phyloP scores from a whole-genome alignment of 2,888 invertebrate species.

The Tillus elongatus region DNA sequence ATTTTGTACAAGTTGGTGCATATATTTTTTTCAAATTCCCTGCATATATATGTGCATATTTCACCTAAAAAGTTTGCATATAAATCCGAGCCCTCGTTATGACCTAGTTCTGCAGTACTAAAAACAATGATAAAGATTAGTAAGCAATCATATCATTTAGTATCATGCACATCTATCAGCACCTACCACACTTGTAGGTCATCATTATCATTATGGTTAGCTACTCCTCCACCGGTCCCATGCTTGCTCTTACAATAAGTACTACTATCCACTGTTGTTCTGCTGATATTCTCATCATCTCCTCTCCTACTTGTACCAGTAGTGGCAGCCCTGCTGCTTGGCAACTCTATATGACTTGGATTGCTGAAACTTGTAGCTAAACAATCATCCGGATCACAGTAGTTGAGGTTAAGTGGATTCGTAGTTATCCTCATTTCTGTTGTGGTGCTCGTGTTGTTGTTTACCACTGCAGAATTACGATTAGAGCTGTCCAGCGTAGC shows the following conservation, averaged over 20 bases:
- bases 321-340: conserved; percentile 31
- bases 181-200: conserved; percentile 36
- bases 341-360: conserved; percentile 62
- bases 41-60: too few relatives aligned
- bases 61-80: too few relatives aligned
- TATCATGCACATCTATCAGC: too few relatives aligned
- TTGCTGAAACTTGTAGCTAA: conserved; percentile 63
- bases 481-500: conserved; percentile 52
- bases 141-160: too few relatives aligned
- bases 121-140: too few relatives aligned
- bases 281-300: conserved; percentile 29
- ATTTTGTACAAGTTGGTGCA: too few relatives aligned
- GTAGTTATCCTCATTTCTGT: conserved; percentile 63
- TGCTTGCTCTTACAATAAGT: conserved; percentile 59
- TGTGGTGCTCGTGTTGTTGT: conserved; percentile 13
- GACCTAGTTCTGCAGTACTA: too few relatives aligned
- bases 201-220: conserved; percentile 28
- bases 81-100: too few relatives aligned
- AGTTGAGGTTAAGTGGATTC: conserved; percentile 66
- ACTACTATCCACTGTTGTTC: conserved; percentile 52
- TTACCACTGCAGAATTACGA: conserved; percentile 39
- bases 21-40: too few relatives aligned
- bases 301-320: conserved; percentile 34
- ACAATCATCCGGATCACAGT: conserved; percentile 57
- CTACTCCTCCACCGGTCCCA: conserved; percentile 24